A percentile compares a stretch with the other conserved stretches of the same genome.
Evolutionary conservation across 2,797 vertebrate genomes (phyloP).

Genomic region (Sebastolobus altivelis): DNA sequence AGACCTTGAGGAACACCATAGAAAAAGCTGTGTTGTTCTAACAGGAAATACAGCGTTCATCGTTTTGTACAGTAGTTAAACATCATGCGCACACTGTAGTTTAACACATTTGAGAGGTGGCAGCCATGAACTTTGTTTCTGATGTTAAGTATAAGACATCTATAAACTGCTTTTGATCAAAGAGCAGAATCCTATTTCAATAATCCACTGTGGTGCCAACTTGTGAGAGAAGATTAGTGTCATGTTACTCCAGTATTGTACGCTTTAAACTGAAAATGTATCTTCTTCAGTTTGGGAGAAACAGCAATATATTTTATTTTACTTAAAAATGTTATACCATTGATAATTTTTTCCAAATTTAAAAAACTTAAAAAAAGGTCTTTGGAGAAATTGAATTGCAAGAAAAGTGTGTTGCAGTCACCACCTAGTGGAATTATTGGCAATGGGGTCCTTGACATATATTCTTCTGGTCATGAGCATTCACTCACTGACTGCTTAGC

Average conservation of each 20-base stretch:
- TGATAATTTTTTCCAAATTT: background rate
- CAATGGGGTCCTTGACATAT: fast-evolving
- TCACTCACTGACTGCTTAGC: background rate
- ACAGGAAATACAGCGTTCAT: background rate
- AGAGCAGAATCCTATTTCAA: conserved; percentile 59
- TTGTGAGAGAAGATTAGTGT: conserved; percentile 60
- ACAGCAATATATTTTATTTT: background rate
- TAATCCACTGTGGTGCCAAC: conserved; percentile 61
- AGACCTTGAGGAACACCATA: no score
- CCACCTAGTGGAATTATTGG: conserved; percentile 63
- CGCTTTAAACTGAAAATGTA: conserved; percentile 7
- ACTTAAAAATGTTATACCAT: background rate
- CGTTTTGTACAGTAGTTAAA: background rate
- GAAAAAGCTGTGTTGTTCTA: background rate
- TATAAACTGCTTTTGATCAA: conserved; percentile 52
- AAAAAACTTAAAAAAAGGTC: background rate
- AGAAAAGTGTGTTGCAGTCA: conserved; percentile 39
- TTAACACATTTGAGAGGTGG: conserved; percentile 5
- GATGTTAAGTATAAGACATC: conserved; percentile 28
- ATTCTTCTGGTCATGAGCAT: background rate
- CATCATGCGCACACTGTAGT: background rate
- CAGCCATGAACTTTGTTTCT: conserved; percentile 33
- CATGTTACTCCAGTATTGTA: conserved; percentile 29
- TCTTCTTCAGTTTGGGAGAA: background rate
- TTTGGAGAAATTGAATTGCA: no score